A percentile compares a stretch with the other conserved stretches of the same genome.
Conservation (phyloP, 2,888 invertebrate species). For the Plutella xylostella region DNA sequence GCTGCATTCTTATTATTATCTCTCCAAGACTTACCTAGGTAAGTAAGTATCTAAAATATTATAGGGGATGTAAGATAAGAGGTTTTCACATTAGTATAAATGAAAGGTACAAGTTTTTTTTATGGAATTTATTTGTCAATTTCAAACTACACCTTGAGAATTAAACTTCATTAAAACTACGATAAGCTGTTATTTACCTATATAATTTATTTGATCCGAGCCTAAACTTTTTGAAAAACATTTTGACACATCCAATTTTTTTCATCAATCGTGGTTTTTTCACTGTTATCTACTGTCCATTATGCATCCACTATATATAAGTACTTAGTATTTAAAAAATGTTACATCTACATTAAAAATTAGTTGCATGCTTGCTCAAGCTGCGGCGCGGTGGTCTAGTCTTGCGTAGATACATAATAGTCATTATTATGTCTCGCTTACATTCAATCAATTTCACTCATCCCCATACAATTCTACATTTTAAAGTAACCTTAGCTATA, state of each 20-base stretch:
- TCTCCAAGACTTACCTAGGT: too few relatives aligned
- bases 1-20: too few relatives aligned
- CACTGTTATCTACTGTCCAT: constrained; percentile 41
- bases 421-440: constrained; percentile 27
- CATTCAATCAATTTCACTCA: constrained; percentile 54
- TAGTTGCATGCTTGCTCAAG: constrained; percentile 59
- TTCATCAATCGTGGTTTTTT: constrained; percentile 39
- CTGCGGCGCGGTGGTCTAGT: constrained; percentile 60
- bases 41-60: too few relatives aligned
- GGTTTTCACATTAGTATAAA: too few relatives aligned
- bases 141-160: constrained; percentile 68
- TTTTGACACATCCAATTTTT: constrained; percentile 59
- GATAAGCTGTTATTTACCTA: constrained; percentile 64
- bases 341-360: constrained; percentile 27
- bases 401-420: constrained; percentile 31
- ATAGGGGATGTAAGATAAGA: too few relatives aligned
- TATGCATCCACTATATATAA: constrained; percentile 46
- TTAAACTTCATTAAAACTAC: constrained; percentile 67
- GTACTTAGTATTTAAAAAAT: constrained; percentile 5
- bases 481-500: constrained; percentile 21
- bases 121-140: constrained; percentile 57
- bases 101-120: background rate
- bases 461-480: constrained; percentile 41
- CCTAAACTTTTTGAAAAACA: constrained; percentile 45
- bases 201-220: constrained; percentile 45